Evolutionary conservation across 2,888 invertebrate genomes (phyloP).

Genomic region (Proisotoma minuta): DNA sequence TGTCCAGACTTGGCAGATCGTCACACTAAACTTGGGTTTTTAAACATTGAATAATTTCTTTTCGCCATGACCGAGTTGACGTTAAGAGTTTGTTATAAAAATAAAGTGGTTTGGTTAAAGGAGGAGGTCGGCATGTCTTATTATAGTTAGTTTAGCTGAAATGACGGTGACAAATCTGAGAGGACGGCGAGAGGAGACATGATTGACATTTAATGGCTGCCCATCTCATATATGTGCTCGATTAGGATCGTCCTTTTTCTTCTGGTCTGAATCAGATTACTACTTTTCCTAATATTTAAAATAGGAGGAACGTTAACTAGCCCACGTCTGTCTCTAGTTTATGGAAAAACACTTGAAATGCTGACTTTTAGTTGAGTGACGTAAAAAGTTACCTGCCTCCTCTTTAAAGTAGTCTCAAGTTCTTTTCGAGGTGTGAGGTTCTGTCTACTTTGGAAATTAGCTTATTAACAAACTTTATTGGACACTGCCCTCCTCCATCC

Average conservation of each 20-base stretch:
- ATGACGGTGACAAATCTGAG: slow-evolving; percentile 45
- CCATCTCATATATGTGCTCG: slow-evolving; percentile 33
- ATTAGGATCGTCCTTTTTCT: neutral
- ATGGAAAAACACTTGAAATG: slow-evolving; percentile 15
- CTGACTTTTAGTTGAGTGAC: slow-evolving; percentile 22
- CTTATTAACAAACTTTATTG: slow-evolving; percentile 42
- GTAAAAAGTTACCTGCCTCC: slow-evolving; percentile 26
- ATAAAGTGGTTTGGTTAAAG: neutral
- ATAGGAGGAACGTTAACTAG: neutral
- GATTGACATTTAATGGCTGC: slow-evolving; percentile 44
- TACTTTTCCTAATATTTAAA: neutral
- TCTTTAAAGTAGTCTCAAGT: slow-evolving; percentile 23
- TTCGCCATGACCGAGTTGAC: slow-evolving; percentile 12
- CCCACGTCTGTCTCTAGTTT: neutral
- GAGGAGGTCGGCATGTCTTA: neutral
- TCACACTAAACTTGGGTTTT: slow-evolving; percentile 3
- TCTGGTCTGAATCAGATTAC: slow-evolving; percentile 26
- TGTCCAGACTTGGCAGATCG: slow-evolving; percentile 8
- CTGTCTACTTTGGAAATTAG: slow-evolving; percentile 35
- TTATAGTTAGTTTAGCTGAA: slow-evolving; percentile 10
- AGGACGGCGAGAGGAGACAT: slow-evolving; percentile 36
- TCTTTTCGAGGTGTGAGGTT: slow-evolving; percentile 41
- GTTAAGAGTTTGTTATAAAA: slow-evolving; percentile 7
- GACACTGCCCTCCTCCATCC: slow-evolving; percentile 28
- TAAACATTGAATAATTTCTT: slow-evolving; percentile 11